Evolutionary conservation across 2,797 vertebrate species (phyloP), one percentile per base, ranked within the genome.

Genomic region (Anableps anableps): DNA sequence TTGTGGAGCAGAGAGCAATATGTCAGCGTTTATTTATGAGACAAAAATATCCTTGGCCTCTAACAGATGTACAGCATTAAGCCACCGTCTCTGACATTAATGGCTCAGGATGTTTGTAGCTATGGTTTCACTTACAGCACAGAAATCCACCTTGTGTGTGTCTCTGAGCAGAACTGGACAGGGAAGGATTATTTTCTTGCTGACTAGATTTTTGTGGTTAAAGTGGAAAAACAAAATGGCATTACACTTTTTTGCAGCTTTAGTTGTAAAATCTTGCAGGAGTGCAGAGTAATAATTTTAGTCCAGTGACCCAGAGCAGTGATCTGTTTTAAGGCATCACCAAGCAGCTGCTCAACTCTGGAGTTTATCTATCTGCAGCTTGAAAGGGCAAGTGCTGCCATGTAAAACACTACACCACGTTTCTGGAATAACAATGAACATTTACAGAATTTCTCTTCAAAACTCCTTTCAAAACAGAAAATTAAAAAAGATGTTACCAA

Each of bases 241-340:
- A 68, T 23, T 41, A 68, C 76, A 80, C 71, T 89, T 85, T 80
- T 86, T 82, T 86, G 76, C 81, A 79, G 82, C 76, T 76, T 86
- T 74, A 76, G 88, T 75, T 89, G 81, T 93, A 90, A 92, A 92
- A 90, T 88, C 45, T 74, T n/a, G 75, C 36, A 68, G 68, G 43
- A 76, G 75, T 76, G 80, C 53, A 70, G 62, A 84, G 16, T 75
- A 76, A 86, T 94, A 93, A 94, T 93, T 93, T 90, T 88, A 78
- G 74, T 77, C 34, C 60, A 74, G 78, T 84, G 73, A 82, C 86
- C 81, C 79, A 83, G 85, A 84, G 48, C 85, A 68, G 83, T 82
- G 85, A 91, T 91, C 68, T 83, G 87, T 91, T 94, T 92, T 83
- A 89, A 90, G 53, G 91, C 77, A 85, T 94, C 93, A 92, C 90